A percentile compares a stretch with the other conserved stretches of the same genome.
These are phyloP conservation scores for Centropus bengalensis DNA, from an alignment of 2,113 vertebrate species.

Conservation along the genomic window DNA sequence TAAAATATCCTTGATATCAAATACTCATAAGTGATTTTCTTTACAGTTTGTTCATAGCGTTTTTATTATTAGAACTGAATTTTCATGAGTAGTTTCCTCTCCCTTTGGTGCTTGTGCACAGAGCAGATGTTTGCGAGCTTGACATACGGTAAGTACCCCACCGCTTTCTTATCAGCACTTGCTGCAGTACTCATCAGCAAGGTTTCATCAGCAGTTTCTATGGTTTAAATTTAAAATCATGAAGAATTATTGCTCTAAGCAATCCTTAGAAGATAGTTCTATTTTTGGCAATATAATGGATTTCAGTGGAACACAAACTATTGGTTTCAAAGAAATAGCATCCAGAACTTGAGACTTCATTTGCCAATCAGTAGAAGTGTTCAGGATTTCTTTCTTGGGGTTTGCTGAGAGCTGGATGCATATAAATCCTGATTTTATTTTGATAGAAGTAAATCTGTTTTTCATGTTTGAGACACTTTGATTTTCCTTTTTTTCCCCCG, in stretches of 20 bases:
- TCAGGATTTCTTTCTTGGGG: not conserved
- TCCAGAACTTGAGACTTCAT: not conserved
- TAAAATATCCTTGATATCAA: not conserved
- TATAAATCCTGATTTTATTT: not conserved
- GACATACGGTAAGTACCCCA: slow-evolving; percentile 20
- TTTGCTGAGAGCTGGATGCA: not conserved
- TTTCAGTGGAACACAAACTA: not conserved
- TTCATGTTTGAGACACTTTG: not conserved
- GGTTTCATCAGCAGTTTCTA: not conserved
- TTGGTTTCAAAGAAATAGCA: not conserved
- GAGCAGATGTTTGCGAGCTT: slow-evolving; percentile 18
- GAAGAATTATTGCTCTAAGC: not conserved
- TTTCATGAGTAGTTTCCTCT: slow-evolving; percentile 25
- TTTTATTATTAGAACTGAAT: slow-evolving; percentile 29
- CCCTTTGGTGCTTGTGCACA: slow-evolving; percentile 30
- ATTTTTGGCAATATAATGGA: not conserved
- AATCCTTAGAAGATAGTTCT: not conserved
- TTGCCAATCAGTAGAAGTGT: not conserved
- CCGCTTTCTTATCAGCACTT: not conserved
- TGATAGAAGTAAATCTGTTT: not conserved
- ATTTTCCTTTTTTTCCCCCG: not conserved
- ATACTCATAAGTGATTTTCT: slow-evolving; percentile 23
- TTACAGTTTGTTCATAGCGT: not conserved
- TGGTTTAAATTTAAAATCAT: not conserved
- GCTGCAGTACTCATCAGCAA: not conserved